phyloP scores from a whole-genome alignment of 2,888 invertebrate species.

The Congeria kusceri region DNA sequence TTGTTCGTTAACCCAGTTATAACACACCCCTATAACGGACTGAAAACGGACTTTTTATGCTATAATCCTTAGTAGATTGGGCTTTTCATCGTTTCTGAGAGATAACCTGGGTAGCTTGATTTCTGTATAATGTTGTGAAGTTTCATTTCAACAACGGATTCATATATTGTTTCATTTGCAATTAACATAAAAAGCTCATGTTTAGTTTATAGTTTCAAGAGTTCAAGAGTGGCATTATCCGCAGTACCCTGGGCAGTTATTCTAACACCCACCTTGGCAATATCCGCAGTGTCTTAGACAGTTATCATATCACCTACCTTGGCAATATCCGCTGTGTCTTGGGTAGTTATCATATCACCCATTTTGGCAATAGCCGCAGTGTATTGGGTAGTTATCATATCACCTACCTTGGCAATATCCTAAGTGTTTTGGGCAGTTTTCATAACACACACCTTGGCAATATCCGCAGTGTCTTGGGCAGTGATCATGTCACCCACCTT shows the following conservation, averaged over 20 bases:
- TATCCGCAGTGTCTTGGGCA: slow-evolving; percentile 17
- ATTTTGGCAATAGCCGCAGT: slow-evolving; percentile 45
- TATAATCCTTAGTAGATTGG: too few species aligned
- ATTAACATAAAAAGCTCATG: too few species aligned
- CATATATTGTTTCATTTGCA: too few species aligned
- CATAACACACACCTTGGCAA: slow-evolving; percentile 48
- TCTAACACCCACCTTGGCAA: slow-evolving; percentile 26
- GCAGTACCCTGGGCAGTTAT: slow-evolving; percentile 70
- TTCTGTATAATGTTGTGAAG: too few species aligned
- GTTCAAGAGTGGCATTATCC: slow-evolving; percentile 24
- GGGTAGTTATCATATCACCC: slow-evolving; percentile 53
- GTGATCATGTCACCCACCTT: too few species aligned
- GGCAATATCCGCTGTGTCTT: slow-evolving; percentile 49
- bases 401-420: slow-evolving; percentile 54
- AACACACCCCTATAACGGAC: too few species aligned
- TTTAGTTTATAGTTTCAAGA: too few species aligned
- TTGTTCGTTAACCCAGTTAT: too few species aligned
- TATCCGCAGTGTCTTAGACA: slow-evolving; percentile 51
- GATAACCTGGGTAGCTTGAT: too few species aligned
- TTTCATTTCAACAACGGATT: too few species aligned
- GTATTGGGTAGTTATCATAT: slow-evolving; percentile 40
- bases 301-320: slow-evolving; percentile 23
- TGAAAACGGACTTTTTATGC: too few species aligned
- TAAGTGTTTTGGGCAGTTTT: slow-evolving; percentile 53
- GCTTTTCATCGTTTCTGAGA: too few species aligned